These are phyloP conservation scores for Strigamia transsilvanica DNA, from an alignment of 2,888 invertebrate species.

Conservation along the genomic window DNA sequence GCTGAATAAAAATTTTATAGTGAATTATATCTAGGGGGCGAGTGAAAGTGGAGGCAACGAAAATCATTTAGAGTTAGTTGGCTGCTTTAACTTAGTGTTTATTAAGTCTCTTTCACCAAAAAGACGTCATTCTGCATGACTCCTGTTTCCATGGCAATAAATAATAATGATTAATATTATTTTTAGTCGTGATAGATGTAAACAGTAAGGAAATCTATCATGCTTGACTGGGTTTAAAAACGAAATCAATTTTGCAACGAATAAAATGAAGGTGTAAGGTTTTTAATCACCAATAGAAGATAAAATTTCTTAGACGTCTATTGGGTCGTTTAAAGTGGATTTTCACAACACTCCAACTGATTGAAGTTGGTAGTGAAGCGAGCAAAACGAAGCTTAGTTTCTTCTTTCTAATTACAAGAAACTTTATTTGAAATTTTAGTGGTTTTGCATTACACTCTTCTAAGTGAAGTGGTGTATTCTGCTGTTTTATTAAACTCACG, in stretches of 20 bases:
- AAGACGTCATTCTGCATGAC: slow-evolving; percentile 1
- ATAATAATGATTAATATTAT: background rate
- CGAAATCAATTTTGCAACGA: background rate
- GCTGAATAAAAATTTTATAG: background rate
- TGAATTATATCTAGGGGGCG: background rate
- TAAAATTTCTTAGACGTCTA: background rate
- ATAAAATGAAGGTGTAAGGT: background rate
- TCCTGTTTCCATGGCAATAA: slow-evolving; percentile 8
- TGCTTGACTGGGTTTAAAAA: background rate
- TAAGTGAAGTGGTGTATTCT: background rate
- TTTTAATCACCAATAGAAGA: background rate
- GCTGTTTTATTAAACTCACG: background rate
- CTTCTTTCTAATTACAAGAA: background rate
- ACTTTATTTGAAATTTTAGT: background rate
- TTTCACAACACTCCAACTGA: slow-evolving; percentile 33
- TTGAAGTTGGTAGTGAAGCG: background rate
- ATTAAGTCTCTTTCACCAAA: background rate
- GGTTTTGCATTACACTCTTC: background rate
- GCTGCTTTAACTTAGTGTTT: background rate
- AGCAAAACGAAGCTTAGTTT: slow-evolving; percentile 10
- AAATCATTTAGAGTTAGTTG: background rate
- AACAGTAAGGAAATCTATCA: background rate
- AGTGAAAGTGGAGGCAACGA: background rate
- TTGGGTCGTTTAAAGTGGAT: slow-evolving; percentile 17
- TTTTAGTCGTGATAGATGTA: background rate